A percentile compares a stretch with the other conserved stretches of the same genome.
Evolutionary conservation across 2,797 vertebrate species (phyloP).

Genomic region (Ptychadena robeensis): DNA sequence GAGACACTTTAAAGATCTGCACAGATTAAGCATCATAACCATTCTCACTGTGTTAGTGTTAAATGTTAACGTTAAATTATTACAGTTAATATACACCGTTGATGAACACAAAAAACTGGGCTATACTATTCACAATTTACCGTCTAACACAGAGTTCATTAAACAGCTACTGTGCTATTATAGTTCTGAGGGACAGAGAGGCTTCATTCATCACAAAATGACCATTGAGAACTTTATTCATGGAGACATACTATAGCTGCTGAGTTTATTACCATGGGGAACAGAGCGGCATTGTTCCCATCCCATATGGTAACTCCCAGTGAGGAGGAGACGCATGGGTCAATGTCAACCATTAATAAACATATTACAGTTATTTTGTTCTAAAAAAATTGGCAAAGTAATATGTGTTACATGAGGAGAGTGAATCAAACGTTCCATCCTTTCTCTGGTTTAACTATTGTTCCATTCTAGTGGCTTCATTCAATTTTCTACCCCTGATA

Average conservation of each 20-base stretch:
- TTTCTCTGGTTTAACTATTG: conserved; percentile 21
- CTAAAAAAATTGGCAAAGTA: conserved; percentile 11
- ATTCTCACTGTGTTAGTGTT: too few relatives aligned
- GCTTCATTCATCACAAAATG: conserved; percentile 39
- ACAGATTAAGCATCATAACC: too few relatives aligned
- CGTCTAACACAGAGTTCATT: conserved; percentile 10
- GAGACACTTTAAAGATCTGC: background rate
- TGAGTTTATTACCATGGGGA: conserved; percentile 25
- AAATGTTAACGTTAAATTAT: too few relatives aligned
- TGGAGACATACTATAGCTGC: conserved; percentile 32
- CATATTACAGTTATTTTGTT: conserved; percentile 31
- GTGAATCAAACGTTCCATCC: conserved; percentile 21
- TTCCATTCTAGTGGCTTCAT: background rate
- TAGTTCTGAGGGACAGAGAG: conserved; percentile 31
- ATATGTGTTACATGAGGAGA: conserved; percentile 7
- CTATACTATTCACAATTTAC: background rate
- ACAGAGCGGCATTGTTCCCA: conserved; percentile 48
- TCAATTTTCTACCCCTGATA: background rate
- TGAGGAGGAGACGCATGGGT: conserved; percentile 7
- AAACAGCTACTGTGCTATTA: conserved; percentile 36
- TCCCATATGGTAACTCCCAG: conserved; percentile 33
- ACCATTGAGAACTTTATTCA: conserved; percentile 43
- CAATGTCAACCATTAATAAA: conserved; percentile 35
- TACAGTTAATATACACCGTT: background rate
- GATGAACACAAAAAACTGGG: background rate